Evolutionary conservation across 2,797 vertebrate species (phyloP).

Genomic region (Atherinosoma microstoma): DNA sequence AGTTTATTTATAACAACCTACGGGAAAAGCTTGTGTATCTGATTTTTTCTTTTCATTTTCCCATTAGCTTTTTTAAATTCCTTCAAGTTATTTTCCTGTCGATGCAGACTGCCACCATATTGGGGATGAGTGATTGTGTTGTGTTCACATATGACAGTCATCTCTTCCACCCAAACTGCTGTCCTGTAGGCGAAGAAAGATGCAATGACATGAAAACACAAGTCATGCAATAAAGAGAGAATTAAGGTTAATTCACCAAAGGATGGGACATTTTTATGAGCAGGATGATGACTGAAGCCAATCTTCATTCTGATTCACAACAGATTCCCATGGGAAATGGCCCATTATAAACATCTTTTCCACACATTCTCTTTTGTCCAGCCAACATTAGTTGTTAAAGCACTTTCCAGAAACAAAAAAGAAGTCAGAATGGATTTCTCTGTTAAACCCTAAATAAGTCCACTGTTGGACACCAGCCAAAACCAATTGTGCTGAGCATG

Average conservation of each 20-base stretch:
- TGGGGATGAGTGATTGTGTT: neutral
- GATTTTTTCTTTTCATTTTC: conserved; percentile 18
- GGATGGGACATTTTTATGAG: conserved; percentile 46
- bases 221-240: conserved; percentile 19
- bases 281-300: conserved; percentile 51
- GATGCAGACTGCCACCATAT: too few species aligned
- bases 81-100: neutral
- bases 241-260: conserved; percentile 50
- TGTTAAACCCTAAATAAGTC: conserved; percentile 53
- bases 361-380: conserved; percentile 10
- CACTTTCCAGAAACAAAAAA: conserved; percentile 17
- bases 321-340: conserved; percentile 30
- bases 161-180: neutral
- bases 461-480: conserved; percentile 58
- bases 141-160: too few species aligned
- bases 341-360: conserved; percentile 21
- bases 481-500: conserved; percentile 63
- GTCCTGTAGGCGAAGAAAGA: neutral
- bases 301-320: conserved; percentile 45
- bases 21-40: conserved; percentile 21
- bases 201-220: neutral
- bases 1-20: conserved; percentile 40
- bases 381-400: conserved; percentile 55
- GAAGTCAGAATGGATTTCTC: conserved; percentile 57
- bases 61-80: conserved; percentile 9